phyloP scores from a whole-genome alignment of 2,888 invertebrate species.

The Odontomyia ornata region DNA sequence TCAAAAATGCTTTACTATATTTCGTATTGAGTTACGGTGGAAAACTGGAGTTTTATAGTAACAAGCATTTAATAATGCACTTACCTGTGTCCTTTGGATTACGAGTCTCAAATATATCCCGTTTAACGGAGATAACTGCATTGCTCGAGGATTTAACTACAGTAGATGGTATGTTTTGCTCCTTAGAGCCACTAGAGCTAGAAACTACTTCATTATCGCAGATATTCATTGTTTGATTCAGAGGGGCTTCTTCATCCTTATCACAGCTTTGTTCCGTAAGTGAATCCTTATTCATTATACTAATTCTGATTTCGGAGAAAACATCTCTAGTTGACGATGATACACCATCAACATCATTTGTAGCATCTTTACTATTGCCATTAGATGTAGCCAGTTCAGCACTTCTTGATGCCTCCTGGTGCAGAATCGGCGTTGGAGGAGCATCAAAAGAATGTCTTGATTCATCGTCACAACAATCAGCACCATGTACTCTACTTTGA shows the following conservation, averaged over 20 bases:
- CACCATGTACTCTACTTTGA: slow-evolving; percentile 92
- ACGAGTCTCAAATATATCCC: background rate
- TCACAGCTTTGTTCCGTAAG: background rate
- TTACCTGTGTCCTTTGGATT: too few species aligned
- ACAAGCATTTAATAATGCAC: too few species aligned
- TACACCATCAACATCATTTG: background rate
- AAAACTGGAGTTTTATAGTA: too few species aligned
- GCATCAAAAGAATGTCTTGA: slow-evolving; percentile 63
- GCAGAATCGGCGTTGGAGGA: background rate
- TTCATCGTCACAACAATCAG: slow-evolving; percentile 80
- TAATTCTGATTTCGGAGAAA: background rate
- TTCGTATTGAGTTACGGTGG: too few species aligned
- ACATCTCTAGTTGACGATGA: slow-evolving; percentile 51
- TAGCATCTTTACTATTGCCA: slow-evolving; percentile 51
- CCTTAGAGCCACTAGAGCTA: background rate
- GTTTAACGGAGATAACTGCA: slow-evolving; percentile 46
- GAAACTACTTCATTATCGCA: background rate
- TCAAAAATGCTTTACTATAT: too few species aligned
- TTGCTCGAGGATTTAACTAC: background rate
- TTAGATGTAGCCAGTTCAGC: background rate
- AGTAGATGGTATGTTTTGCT: background rate
- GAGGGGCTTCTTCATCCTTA: background rate
- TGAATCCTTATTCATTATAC: background rate
- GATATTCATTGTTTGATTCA: background rate
- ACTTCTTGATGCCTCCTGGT: background rate